phyloP scores from a whole-genome alignment of 2,797 vertebrate species.

The Ptychadena robeensis region DNA sequence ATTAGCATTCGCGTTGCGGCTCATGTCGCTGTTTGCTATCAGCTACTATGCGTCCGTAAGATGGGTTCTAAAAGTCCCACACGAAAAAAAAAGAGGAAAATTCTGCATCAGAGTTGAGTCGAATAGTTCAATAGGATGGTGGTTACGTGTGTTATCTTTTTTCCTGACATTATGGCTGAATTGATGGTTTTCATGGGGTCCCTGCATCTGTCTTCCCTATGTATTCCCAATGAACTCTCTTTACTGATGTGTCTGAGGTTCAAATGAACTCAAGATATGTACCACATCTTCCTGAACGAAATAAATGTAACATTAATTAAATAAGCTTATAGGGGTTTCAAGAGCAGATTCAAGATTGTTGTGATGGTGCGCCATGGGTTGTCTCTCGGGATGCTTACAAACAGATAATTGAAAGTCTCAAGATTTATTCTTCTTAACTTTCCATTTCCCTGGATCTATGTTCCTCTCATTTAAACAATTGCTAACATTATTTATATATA shows the following conservation, averaged over 20 bases:
- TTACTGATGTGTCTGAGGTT: neutral
- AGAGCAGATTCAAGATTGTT: no score
- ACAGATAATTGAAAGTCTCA: no score
- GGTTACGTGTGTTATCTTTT: neutral
- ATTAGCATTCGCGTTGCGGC: constrained; percentile 48
- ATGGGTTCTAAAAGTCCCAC: constrained; percentile 20
- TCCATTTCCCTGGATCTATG: no score
- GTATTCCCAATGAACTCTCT: constrained; percentile 19
- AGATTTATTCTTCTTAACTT: no score
- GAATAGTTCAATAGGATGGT: neutral
- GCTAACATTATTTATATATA: no score
- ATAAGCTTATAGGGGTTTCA: no score
- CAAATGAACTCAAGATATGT: neutral
- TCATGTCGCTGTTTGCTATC: neutral
- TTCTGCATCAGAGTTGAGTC: neutral
- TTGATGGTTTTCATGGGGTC: neutral
- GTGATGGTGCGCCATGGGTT: no score
- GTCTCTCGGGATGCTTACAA: no score
- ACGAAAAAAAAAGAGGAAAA: neutral
- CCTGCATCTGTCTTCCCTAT: constrained; percentile 27
- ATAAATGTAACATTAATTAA: neutral
- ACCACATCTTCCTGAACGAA: neutral
- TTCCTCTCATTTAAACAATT: no score
- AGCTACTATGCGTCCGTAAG: constrained; percentile 2
- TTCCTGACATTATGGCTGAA: neutral